These are phyloP conservation scores for Hirudo medicinalis DNA, from an alignment of 1,140 invertebrate genomes.

Conservation along the genomic window DNA sequence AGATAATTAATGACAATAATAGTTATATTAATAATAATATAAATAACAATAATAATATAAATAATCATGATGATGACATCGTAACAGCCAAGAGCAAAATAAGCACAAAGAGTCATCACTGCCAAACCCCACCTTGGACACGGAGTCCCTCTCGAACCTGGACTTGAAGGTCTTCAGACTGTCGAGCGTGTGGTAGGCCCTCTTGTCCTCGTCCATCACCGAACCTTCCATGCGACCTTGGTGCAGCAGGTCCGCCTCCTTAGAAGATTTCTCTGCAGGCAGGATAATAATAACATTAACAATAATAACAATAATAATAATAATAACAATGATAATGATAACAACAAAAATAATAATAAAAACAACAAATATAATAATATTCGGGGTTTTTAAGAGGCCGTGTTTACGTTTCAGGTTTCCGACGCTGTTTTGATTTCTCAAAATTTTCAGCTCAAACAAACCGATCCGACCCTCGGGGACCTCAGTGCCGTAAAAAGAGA, in stretches of 20 bases:
- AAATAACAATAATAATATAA: neutral
- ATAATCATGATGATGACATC: neutral
- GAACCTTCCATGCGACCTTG: neutral
- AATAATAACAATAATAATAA: slow-evolving; percentile 19
- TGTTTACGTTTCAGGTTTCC: too few relatives aligned
- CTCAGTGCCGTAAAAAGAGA: too few relatives aligned
- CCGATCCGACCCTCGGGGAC: too few relatives aligned
- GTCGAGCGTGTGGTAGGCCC: slow-evolving; percentile 4
- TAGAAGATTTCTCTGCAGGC: neutral
- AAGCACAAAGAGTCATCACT: neutral
- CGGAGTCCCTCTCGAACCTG: neutral
- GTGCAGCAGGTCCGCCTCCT: neutral
- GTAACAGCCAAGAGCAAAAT: slow-evolving; percentile 9
- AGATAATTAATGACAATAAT: neutral
- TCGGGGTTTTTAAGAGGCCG: too few relatives aligned
- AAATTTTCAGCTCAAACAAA: too few relatives aligned
- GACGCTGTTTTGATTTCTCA: too few relatives aligned
- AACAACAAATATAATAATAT: too few relatives aligned
- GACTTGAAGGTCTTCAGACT: neutral
- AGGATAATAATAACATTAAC: neutral
- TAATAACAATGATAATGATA: too few relatives aligned
- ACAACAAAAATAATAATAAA: too few relatives aligned
- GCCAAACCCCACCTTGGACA: neutral
- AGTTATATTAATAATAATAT: neutral
- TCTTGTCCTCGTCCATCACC: neutral